Evolutionary conservation across 1,140 invertebrate genomes (phyloP), one percentile per base, ranked within the genome.

Genomic region (Anadara kagoshimensis): DNA sequence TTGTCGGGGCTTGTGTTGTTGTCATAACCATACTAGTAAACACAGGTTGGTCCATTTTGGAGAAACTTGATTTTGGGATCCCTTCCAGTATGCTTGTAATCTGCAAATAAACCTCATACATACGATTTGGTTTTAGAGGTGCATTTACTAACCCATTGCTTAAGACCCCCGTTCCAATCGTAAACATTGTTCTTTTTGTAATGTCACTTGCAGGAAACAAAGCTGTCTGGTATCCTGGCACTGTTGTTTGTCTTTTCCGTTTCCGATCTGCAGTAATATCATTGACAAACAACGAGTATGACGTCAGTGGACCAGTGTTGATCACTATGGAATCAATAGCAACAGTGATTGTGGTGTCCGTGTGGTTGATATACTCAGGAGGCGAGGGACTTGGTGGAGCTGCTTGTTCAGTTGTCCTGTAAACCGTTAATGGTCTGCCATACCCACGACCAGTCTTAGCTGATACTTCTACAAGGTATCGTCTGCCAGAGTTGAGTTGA

Each of bases 31-130:
- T 16, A 11, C 5, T 36, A n/a, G 73, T 73, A 12, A 67, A 47
- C 0, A 71, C 63, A 22, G 72, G 47, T 12, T 41, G 51, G 3
- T 78, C 73, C 53, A 81, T 78, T 26, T 75, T 72, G 18, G 72
- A 72, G 49, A 71, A 84, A n/a, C 69, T 78, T 18, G 72, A 73
- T 57, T 84, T 85, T 18, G 82, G 83, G 8, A 76, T 49, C 49
- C 76, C 76, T 47, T 81, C 73, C 14, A 83, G 45, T 12, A 74
- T 77, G 65, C 83, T 87, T 16, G 71, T 59, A 0, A 87, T 83
- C 1, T 85, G 71, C 54, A 81, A 83, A 61, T 84, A 84, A 41
- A 87, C 73, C 12, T 78, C 70, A 64, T 88, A 88, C 1, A 49
- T 22, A 5, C 73, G 67, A 18, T 74, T 69, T 5, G 66, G 45